These are phyloP conservation scores for Globicephala melas DNA, from an alignment of 2,113 vertebrate genomes.

Conservation along the genomic window DNA sequence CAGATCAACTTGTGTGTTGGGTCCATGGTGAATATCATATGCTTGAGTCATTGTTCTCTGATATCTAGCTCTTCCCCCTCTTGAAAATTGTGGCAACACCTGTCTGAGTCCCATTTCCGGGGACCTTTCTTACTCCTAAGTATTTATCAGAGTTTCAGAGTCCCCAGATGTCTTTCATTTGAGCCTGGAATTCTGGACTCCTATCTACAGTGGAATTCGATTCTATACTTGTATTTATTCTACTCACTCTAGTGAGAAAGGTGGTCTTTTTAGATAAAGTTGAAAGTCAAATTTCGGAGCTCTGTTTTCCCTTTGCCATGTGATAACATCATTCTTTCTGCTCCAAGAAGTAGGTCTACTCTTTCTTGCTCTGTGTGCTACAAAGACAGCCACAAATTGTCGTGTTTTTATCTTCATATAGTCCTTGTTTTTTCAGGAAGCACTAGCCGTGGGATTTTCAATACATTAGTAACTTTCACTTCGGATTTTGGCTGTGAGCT, in stretches of 20 bases:
- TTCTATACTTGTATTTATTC: neutral
- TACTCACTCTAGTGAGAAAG: neutral
- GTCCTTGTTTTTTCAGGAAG: neutral
- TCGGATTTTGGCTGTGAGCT: neutral
- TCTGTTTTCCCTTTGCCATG: neutral
- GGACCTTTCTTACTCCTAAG: neutral
- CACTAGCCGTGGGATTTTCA: neutral
- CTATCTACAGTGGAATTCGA: neutral
- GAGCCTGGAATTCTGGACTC: neutral
- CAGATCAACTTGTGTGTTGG: neutral
- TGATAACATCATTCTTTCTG: neutral
- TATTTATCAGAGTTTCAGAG: neutral
- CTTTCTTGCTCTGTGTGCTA: neutral
- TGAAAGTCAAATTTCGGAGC: neutral
- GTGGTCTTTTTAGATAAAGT: neutral
- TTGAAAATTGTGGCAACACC: neutral
- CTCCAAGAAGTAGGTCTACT: neutral
- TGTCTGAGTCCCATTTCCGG: neutral
- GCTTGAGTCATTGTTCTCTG: neutral
- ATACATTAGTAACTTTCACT: neutral
- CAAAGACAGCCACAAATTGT: neutral
- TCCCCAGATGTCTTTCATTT: neutral
- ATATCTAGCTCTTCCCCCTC: neutral
- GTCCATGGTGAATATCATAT: neutral
- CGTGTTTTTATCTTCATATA: neutral